phyloP scores from a whole-genome alignment of 2,888 invertebrate species.

The Vesta saturnalis region DNA sequence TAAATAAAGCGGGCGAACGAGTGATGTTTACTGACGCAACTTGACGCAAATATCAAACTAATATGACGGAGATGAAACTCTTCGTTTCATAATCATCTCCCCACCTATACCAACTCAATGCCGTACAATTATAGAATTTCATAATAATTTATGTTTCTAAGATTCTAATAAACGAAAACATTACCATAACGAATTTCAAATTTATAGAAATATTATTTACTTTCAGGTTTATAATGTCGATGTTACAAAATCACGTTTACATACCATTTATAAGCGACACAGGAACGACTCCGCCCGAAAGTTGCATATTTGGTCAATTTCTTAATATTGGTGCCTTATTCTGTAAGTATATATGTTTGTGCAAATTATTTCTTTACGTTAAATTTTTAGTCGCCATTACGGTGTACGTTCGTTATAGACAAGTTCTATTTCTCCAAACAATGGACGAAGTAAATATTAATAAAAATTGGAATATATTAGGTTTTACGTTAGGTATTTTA shows the following conservation, averaged over 20 bases:
- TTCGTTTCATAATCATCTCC: too few species aligned
- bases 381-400: slow-evolving; percentile 13
- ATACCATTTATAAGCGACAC: slow-evolving; percentile 75
- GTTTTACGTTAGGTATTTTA: slow-evolving; percentile 18
- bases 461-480: slow-evolving; percentile 22
- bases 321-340: slow-evolving; percentile 59
- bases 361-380: background rate
- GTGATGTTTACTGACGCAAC: too few species aligned
- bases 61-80: too few species aligned
- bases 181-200: too few species aligned
- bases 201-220: too few species aligned
- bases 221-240: slow-evolving; percentile 1
- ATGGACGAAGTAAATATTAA: background rate
- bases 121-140: too few species aligned
- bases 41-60: too few species aligned
- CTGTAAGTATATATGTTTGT: background rate
- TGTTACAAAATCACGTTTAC: background rate
- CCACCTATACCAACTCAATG: too few species aligned
- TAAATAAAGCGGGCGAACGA: too few species aligned
- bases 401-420: slow-evolving; percentile 22
- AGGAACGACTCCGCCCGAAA: slow-evolving; percentile 75
- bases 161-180: too few species aligned
- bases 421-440: slow-evolving; percentile 15
- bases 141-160: too few species aligned
- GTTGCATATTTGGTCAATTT: slow-evolving; percentile 77